phyloP scores from a whole-genome alignment of 2,888 invertebrate species.

The Anarsia innoxiella region DNA sequence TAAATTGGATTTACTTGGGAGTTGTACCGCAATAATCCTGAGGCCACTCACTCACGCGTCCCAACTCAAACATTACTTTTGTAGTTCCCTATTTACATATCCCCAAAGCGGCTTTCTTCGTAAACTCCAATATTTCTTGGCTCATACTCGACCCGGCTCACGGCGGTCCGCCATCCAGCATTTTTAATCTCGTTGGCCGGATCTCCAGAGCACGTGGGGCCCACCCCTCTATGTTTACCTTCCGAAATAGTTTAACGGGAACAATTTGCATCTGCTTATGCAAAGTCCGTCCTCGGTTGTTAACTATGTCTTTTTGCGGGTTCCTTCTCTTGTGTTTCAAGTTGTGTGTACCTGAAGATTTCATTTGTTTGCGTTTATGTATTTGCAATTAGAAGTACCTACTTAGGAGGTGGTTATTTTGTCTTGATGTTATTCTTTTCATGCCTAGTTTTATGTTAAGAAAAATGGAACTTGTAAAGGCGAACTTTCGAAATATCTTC shows the following conservation, averaged over 20 bases:
- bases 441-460: no score
- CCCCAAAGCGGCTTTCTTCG: conserved; percentile 69
- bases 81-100: conserved; percentile 71
- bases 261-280: conserved; percentile 75
- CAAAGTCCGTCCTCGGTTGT: conserved; percentile 66
- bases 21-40: conserved; percentile 46
- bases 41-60: conserved; percentile 53
- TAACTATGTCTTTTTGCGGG: conserved; percentile 55
- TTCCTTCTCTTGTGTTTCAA: no score
- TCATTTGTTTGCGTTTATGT: no score
- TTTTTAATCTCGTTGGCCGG: conserved; percentile 72
- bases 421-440: no score
- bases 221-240: conserved; percentile 69
- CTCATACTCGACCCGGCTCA: conserved; percentile 50
- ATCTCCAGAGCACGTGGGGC: conserved; percentile 64
- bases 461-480: no score
- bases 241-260: conserved; percentile 74
- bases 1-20: conserved; percentile 44
- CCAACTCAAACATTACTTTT: conserved; percentile 70
- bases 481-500: no score
- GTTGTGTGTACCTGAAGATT: no score
- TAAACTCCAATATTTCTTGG: conserved; percentile 69
- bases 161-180: conserved; percentile 66
- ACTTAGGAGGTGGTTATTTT: no score
- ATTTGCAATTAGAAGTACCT: no score